These are phyloP conservation scores for Empidonax alnorum DNA, from an alignment of 2,113 vertebrate genomes.

Conservation along the genomic window DNA sequence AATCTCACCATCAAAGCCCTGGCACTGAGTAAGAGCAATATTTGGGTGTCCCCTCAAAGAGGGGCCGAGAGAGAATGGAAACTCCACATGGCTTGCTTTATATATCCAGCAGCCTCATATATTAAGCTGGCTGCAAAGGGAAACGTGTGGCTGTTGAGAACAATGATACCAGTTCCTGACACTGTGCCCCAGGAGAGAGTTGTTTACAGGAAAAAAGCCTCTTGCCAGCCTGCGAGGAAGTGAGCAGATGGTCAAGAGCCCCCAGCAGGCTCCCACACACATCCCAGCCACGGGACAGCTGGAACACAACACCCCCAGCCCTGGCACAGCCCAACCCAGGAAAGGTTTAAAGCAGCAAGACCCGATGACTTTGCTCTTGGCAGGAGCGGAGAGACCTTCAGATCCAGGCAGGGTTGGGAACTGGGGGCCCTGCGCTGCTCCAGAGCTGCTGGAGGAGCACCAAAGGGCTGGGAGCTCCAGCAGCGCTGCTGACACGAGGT, in stretches of 20 bases:
- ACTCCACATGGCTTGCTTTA: background rate
- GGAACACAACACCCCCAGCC: background rate
- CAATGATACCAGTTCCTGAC: slow-evolving; percentile 36
- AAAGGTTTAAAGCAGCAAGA: background rate
- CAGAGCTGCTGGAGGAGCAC: fast-evolving
- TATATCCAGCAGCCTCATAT: background rate
- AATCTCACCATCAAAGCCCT: background rate
- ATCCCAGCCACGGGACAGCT: background rate
- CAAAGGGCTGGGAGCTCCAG: fast-evolving
- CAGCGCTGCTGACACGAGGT: fast-evolving
- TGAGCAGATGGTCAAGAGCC: background rate
- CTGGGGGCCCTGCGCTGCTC: fast-evolving
- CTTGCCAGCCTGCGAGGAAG: background rate
- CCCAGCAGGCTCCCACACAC: background rate
- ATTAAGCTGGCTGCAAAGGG: slow-evolving; percentile 1
- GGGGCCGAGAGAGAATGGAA: background rate
- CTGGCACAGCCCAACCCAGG: fast-evolving
- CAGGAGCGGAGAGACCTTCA: fast-evolving
- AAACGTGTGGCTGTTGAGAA: background rate
- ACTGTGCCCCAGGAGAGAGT: background rate
- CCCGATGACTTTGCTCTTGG: fast-evolving
- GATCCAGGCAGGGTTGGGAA: background rate
- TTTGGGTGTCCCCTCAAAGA: background rate
- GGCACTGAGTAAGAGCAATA: background rate
- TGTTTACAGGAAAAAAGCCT: slow-evolving; percentile 1